These are phyloP conservation scores for Ciconia maguari DNA, from an alignment of 2,113 vertebrate species.

Conservation along the genomic window DNA sequence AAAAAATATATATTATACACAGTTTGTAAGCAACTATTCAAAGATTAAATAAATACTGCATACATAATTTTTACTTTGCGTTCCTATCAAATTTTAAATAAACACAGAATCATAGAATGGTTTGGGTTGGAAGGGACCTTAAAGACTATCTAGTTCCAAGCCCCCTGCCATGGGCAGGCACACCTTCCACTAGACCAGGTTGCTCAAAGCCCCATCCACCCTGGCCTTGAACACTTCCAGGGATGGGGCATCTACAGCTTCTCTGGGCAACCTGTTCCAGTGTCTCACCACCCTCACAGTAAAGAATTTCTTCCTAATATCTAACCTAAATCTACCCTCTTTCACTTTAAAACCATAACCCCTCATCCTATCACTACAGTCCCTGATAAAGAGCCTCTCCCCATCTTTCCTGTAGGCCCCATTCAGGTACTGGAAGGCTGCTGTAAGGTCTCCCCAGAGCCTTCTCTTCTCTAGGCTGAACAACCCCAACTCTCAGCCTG, in stretches of 20 bases:
- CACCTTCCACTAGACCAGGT: not conserved
- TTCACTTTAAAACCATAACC: not conserved
- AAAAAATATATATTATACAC: not conserved
- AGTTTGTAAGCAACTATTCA: not conserved
- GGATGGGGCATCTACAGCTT: fast-evolving
- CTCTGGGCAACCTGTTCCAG: not conserved
- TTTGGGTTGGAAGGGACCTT: not conserved
- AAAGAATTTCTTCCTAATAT: not conserved
- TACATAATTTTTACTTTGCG: not conserved
- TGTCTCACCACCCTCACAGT: fast-evolving
- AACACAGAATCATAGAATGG: not conserved
- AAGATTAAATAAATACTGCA: not conserved
- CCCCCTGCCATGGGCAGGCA: not conserved
- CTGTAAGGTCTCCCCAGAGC: not conserved
- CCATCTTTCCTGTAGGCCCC: not conserved
- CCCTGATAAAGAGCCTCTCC: not conserved
- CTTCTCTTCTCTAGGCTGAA: not conserved
- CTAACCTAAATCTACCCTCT: not conserved
- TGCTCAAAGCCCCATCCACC: not conserved
- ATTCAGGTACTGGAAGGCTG: not conserved
- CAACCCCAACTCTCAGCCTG: not conserved
- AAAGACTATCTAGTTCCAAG: not conserved
- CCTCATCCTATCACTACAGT: not conserved
- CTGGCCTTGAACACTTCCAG: not conserved
- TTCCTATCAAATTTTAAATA: not conserved